Evolutionary conservation across 2,797 vertebrate species (phyloP), one percentile per base, ranked within the genome.

Genomic region (Decapterus maruadsi): DNA sequence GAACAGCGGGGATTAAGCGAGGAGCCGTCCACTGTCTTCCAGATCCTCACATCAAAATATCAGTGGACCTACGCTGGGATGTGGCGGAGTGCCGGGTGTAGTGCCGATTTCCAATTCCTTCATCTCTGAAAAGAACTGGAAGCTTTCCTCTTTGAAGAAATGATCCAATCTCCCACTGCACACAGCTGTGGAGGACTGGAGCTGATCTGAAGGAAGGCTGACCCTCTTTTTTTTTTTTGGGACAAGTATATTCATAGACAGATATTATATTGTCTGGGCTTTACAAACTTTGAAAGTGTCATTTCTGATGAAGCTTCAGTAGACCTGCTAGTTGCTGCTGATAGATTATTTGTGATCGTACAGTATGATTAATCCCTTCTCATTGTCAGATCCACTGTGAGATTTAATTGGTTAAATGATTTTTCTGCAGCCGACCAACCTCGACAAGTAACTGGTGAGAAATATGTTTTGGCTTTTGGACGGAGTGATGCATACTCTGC

Each of bases 1-100:
- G 26, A 65, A 29, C 17, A 31, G 71, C 67, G 4, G 26, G 26
- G 48, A 78, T 72, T 20, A 85, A 79, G 61, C 13, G 29, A 66
- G 29, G 74, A 64, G 42, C 56, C 13, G 42, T 69, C 71, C 48
- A 40, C 43, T 20, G 38, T 20, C 75, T 54, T 20, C 65, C 60
- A 59, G 62, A 85, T 77, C 72, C 72, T 82, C 66, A 67, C 78
- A 77, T 84, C 75, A 75, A 79, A 87, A 87, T 59, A 77, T 73
- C 60, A 29, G 22, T 29, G 57, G 83, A 66, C 64, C 81, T 75
- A 75, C 58, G 66, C 80, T n/a, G 74, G 72, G 80, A 70, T 42
- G 69, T 50, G 51, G 64, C 17, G 46, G 70, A 63, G 70, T 51
- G 12, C 59, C 16, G 20, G 42, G 51, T 20, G 72, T 48, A 34